Evolutionary conservation across 2,888 invertebrate species (phyloP).

Genomic region (Pseudococcus longispinus): DNA sequence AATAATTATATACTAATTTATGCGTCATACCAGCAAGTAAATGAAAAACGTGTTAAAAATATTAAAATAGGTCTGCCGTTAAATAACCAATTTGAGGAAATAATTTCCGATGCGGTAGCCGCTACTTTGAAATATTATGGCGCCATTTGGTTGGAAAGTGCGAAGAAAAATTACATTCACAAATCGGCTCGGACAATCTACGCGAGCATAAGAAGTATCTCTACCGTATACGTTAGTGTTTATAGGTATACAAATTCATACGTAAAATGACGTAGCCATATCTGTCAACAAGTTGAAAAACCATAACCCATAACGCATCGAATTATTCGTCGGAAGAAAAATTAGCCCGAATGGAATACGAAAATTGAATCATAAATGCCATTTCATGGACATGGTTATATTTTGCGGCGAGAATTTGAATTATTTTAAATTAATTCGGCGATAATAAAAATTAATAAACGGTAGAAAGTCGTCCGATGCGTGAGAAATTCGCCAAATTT

Average conservation of each 20-base stretch:
- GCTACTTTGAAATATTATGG: neutral
- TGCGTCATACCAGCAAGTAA: neutral
- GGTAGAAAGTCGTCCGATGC: conserved; percentile 28
- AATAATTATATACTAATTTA: conserved; percentile 25
- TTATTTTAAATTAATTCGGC: conserved; percentile 20
- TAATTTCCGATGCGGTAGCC: conserved; percentile 4
- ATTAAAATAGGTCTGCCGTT: conserved; percentile 37
- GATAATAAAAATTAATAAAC: conserved; percentile 29
- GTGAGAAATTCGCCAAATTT: conserved; percentile 29
- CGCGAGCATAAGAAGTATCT: neutral
- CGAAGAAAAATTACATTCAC: conserved; percentile 2
- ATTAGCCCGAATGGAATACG: neutral
- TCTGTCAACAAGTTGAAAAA: conserved; percentile 12
- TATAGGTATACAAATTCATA: no score
- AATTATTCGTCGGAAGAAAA: neutral
- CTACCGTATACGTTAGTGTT: neutral
- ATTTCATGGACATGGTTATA: neutral
- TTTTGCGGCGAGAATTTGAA: neutral
- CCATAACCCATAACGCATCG: conserved; percentile 10
- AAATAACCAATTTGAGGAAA: conserved; percentile 42
- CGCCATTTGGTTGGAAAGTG: conserved; percentile 40
- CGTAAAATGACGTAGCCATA: neutral
- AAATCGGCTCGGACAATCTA: neutral
- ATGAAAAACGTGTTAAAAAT: conserved; percentile 33
- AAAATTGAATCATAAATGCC: conserved; percentile 24